Base-by-base conservation (phyloP, 2,797 vertebrate species). In the Sarcophilus harrisii region DNA sequence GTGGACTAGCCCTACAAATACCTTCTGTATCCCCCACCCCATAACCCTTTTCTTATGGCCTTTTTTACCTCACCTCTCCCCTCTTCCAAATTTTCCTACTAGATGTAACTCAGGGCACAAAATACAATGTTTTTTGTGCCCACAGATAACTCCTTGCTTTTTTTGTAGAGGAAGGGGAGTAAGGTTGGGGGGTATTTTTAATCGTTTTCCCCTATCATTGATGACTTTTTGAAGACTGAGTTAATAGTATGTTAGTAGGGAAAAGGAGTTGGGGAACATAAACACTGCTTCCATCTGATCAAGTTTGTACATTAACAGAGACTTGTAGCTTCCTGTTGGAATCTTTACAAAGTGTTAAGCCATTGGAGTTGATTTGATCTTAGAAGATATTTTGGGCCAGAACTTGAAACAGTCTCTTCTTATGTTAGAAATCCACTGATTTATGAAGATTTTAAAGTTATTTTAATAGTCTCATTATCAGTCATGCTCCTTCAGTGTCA, bases 211-310 rank as follows among this genome's bases (percentile, higher is more conserved):
- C 73, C 94, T 93, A 28, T 98, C 59, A 0, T 97, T 97, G 97
- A 97, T 94, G 96, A 81, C 96, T 98, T 97, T 98, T 94, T 57
- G 95, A 97, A 97, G 96, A 96, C 0, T 3, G 90, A 96, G 97
- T 93, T 90, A 97, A 92, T 97, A 97, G 93, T 96, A 94, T 14
- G 2, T 93, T 96, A 98, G 98, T 98, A 96, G 97, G 96, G 97
- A 96, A 95, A 87, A 94, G 94, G 97, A 98, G 93, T 93, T 95
- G 97, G 97, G 97, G 97, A 92, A 95, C 96, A 97, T 98, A 98
- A 98, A 98, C 98, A 98, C 99, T 98, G 98, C 98, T 98, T 98
- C 91, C 95, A 93, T 98, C 98, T 98, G 98, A 98, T 98, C 98
- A 95, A 95, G 96, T 98, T 89, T 96, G 96, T 98, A 96, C 97